phyloP scores from a whole-genome alignment of 2,888 invertebrate genomes.

The Chirona hameri region DNA sequence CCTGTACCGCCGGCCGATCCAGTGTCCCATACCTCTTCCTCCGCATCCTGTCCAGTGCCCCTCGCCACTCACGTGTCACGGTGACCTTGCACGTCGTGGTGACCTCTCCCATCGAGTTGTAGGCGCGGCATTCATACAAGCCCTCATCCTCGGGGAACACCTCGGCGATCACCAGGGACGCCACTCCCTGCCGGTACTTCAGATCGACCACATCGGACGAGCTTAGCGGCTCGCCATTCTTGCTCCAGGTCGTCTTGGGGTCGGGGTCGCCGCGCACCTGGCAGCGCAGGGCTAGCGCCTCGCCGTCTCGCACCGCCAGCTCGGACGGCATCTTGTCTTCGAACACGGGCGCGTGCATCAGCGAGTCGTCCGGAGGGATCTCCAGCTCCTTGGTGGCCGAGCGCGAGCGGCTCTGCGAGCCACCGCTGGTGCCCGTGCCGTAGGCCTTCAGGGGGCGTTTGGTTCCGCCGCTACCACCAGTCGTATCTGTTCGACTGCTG shows the following conservation, averaged over 20 bases:
- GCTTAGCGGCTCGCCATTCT: slow-evolving; percentile 69
- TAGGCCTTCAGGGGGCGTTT: slow-evolving; percentile 51
- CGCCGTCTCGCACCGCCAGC: slow-evolving; percentile 79
- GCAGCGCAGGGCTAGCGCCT: slow-evolving; percentile 73
- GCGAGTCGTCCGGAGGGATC: slow-evolving; percentile 79
- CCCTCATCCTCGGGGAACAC: slow-evolving; percentile 94
- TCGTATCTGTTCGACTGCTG: slow-evolving; percentile 38
- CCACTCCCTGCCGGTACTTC: slow-evolving; percentile 85
- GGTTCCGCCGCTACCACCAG: too few relatives aligned
- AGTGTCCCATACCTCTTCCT: too few relatives aligned
- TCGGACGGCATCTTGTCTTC: slow-evolving; percentile 66
- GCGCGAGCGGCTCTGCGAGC: slow-evolving; percentile 79
- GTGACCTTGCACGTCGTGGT: slow-evolving; percentile 80
- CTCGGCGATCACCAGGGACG: slow-evolving; percentile 82
- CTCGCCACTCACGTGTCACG: slow-evolving; percentile 57
- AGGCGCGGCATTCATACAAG: slow-evolving; percentile 77
- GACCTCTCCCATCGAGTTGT: slow-evolving; percentile 80
- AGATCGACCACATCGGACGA: slow-evolving; percentile 83
- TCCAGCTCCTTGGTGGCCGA: slow-evolving; percentile 85
- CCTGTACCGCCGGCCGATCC: too few relatives aligned
- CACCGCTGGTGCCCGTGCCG: slow-evolving; percentile 60
- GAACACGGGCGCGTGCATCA: slow-evolving; percentile 83
- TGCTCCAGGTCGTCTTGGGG: slow-evolving; percentile 85
- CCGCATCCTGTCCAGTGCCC: neutral
- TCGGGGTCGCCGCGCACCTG: slow-evolving; percentile 56